Evolutionary conservation across 1,140 invertebrate species (phyloP).

Genomic region (Teleopsis dalmanni): DNA sequence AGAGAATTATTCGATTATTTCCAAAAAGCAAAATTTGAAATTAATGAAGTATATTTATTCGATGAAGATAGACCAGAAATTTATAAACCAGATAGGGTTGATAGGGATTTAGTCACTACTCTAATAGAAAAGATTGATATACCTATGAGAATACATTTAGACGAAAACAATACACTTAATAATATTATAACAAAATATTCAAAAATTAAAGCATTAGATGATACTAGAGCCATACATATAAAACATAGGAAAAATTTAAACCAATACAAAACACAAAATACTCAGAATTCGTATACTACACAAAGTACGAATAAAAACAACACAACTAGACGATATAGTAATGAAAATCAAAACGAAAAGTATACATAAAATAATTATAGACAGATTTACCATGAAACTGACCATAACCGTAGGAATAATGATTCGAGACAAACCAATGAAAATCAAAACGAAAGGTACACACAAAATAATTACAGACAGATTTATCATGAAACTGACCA

Average conservation of each 20-base stretch:
- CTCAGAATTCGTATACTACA: too few relatives aligned
- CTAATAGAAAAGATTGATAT: constrained; percentile 1
- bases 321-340: too few relatives aligned
- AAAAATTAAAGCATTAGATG: not conserved
- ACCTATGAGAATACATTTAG: not conserved
- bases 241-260: too few relatives aligned
- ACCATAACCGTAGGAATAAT: not conserved
- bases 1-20: not conserved
- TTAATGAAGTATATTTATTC: not conserved
- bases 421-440: not conserved
- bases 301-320: too few relatives aligned
- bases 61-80: not conserved
- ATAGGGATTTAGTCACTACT: constrained; percentile 2
- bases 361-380: not conserved
- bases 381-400: not conserved
- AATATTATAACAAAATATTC: not conserved
- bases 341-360: not conserved
- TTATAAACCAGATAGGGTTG: not conserved
- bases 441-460: not conserved
- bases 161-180: not conserved
- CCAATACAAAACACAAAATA: too few relatives aligned
- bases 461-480: not conserved
- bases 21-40: not conserved
- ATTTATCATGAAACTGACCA: not conserved
- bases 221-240: too few relatives aligned